Evolutionary conservation across 2,888 invertebrate genomes (phyloP), one percentile per base, ranked within the genome.

Genomic region (Noctua pronuba): DNA sequence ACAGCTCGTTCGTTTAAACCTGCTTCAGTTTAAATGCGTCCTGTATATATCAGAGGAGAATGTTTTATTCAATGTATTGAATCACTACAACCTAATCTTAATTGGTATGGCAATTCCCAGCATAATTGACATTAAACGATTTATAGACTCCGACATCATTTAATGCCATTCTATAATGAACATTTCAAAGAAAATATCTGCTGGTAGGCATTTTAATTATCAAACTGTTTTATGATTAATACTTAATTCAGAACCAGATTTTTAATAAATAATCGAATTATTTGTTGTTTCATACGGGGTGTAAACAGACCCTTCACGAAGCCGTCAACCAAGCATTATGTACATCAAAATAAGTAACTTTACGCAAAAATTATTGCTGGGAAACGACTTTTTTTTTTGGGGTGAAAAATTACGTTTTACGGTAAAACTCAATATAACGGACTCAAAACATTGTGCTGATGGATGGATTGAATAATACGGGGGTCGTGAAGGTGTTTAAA

Each of bases 71-170:
- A 90, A 88, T 87, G 83, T 86, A 89, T 87, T 88, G 90, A 86
- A 90, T 88, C 88, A 86, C 88, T 85, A 85, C 84, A 89, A 86
- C 83, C 89, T 88, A 89, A 90, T 90, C 90, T 90, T 89, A 88
- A 90, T 90, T 89, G 90, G 88, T 89, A 88, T 88, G 72, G 88
- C 90, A 88, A 90, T 90, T 88, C 85, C 77, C 85, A 79, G 82
- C 83, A 88, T 90, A 90, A 90, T 90, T 90, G 90, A 89, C 90
- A 86, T 88, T 90, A 89, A 90, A 88, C 90, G 90, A 90, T 90
- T 90, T 90, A 90, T 88, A 82, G 90, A 83, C 76, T 82, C 84
- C 83, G 86, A 79, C 81, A 80, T 86, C 88, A 85, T 83, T 86
- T 84, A 84, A 87, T 83, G 82, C 82, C 79, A 83, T 75, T 80